phyloP scores from a whole-genome alignment of 2,888 invertebrate species.

The Meteorus cinctellus region DNA sequence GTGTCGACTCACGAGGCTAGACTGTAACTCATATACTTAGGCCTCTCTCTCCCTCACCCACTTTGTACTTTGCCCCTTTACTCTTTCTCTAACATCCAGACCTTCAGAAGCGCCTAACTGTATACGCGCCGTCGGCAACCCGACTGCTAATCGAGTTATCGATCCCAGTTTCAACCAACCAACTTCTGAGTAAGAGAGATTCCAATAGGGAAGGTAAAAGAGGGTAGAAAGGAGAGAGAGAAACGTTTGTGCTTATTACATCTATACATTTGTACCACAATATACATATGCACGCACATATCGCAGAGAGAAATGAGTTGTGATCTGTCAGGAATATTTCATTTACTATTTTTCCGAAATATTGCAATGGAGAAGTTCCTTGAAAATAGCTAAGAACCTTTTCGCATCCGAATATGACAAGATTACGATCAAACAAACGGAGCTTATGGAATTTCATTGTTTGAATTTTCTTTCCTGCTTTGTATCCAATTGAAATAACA shows the following conservation, averaged over 20 bases:
- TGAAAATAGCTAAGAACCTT: too few species aligned
- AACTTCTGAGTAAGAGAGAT: slow-evolving; percentile 4
- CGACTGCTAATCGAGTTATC: slow-evolving; percentile 67
- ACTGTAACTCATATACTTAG: slow-evolving; percentile 27
- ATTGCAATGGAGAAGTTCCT: too few species aligned
- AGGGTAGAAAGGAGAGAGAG: too few species aligned
- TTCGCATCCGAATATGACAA: too few species aligned
- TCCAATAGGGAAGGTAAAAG: background rate
- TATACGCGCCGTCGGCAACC: slow-evolving; percentile 52
- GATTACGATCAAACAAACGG: too few species aligned
- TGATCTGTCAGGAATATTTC: slow-evolving; percentile 2
- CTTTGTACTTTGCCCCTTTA: slow-evolving; percentile 17
- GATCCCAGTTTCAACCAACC: slow-evolving; percentile 53
- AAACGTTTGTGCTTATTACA: slow-evolving; percentile 37
- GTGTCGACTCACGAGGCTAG: slow-evolving; percentile 7
- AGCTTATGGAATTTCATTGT: background rate
- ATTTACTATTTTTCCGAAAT: too few species aligned
- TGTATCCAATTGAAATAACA: background rate
- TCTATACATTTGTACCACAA: slow-evolving; percentile 23
- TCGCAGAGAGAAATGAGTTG: background rate
- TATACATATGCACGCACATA: background rate
- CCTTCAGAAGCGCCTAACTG: slow-evolving; percentile 43
- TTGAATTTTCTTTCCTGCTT: background rate
- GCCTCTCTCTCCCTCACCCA: background rate
- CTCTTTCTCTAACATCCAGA: slow-evolving; percentile 27